Evolutionary conservation across 2,113 vertebrate species (phyloP), one percentile per base, ranked within the genome.

Genomic region (Limanda limanda): DNA sequence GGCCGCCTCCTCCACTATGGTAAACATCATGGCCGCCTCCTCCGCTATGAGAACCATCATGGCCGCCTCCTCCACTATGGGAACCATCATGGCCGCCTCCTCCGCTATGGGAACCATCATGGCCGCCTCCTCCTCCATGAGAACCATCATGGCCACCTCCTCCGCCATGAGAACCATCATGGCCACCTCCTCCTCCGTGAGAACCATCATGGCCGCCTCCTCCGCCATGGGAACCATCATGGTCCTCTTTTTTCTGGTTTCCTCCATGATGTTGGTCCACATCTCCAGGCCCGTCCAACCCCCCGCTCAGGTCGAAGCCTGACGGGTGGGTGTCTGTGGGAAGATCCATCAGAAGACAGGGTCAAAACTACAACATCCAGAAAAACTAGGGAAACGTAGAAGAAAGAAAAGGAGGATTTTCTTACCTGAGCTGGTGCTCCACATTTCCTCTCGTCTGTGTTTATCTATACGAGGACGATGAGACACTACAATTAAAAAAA

Each of bases 361-460:
- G 40, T 4, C 8, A 25, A 59, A 31, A 31, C 5, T 18, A 7
- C 2, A 56, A 24, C 54, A 12, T 31, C 31, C 7, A 31, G 31
- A 31, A 31, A 31, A 31, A 31, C 12, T 3, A 54, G 12, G 7
- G 21, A 57, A 1, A 25, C 7, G 23, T 6, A 58, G 24, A 59
- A 31, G 9, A 31, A 27, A 31, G 14, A 31, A 18, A 59, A 31
- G 14, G 18, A 56, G 12, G 2, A 7, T 12, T 3, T 2, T 63
- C 68, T 73, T 47, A 82, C 80, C 42, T 31, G 74, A 52, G 45
- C 47, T 2, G 47, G 2, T 1, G 47, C 17, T 18, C 54, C 68
- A 87, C 81, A 87, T 87, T 14, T 21, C 61, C 35, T 24, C 15
- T 1, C 14, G 54, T 5, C 2, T 2, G n/a, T 13, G 20, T 25